These are phyloP conservation scores for Apodemus sylvaticus DNA, from an alignment of 2,113 vertebrate species.

Conservation along the genomic window DNA sequence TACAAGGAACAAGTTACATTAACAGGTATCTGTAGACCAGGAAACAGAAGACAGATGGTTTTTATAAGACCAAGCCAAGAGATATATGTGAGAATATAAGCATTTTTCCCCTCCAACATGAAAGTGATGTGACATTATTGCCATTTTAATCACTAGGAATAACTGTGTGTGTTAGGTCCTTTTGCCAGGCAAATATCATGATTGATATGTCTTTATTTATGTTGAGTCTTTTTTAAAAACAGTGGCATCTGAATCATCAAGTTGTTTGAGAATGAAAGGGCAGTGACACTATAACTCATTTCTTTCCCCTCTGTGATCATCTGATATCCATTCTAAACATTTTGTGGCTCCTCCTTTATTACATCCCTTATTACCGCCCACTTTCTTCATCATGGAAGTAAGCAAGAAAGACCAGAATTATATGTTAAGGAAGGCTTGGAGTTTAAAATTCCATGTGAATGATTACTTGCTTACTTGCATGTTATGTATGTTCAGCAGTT, in stretches of 20 bases:
- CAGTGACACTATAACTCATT: neutral
- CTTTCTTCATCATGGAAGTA: neutral
- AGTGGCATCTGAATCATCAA: neutral
- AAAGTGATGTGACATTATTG: neutral
- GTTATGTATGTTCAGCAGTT: neutral
- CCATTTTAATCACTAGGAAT: neutral
- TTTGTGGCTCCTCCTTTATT: neutral
- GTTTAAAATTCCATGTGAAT: slow-evolving; percentile 9
- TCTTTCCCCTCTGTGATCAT: neutral
- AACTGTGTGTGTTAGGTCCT: neutral
- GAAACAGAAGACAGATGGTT: neutral
- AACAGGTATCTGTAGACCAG: neutral
- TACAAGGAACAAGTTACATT: neutral
- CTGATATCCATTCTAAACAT: neutral
- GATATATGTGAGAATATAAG: neutral
- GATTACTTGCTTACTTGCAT: neutral
- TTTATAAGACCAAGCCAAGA: neutral
- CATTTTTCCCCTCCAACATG: neutral
- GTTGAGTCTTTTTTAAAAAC: neutral
- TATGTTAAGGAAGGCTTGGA: neutral
- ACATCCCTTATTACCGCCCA: neutral
- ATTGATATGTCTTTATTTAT: slow-evolving; percentile 17
- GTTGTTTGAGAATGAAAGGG: neutral
- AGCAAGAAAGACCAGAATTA: neutral
- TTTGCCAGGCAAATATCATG: neutral